Percentiles rank a stretch among this genome's conserved stretches.
phyloP scores from a whole-genome alignment of 2,113 vertebrate species.

The Myiagra hebetior region DNA sequence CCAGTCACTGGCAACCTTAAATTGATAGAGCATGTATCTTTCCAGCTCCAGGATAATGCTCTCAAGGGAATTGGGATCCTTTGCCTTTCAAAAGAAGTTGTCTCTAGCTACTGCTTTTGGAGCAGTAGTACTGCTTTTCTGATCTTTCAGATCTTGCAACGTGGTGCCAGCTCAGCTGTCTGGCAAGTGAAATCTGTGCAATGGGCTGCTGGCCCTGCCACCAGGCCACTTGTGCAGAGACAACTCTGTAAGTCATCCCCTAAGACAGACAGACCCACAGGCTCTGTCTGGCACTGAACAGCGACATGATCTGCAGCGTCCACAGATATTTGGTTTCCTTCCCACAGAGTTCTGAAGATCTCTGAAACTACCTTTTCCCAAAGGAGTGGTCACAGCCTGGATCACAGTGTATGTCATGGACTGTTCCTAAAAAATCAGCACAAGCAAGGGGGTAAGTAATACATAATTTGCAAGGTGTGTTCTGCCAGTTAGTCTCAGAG shows the following conservation, averaged over 20 bases:
- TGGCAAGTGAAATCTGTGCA: background rate
- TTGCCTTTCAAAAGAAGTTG: background rate
- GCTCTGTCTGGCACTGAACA: accelerated
- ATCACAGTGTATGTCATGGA: background rate
- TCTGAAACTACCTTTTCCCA: background rate
- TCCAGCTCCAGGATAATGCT: background rate
- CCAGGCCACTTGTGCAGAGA: background rate
- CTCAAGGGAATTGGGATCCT: background rate
- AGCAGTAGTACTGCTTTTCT: background rate
- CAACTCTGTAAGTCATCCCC: background rate
- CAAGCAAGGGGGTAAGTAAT: accelerated
- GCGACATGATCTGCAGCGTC: background rate
- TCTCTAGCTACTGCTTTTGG: background rate
- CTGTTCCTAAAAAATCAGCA: background rate
- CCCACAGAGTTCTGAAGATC: background rate
- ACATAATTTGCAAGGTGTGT: background rate
- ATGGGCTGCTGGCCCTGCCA: background rate
- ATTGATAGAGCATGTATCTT: accelerated
- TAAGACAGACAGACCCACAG: too few species aligned
- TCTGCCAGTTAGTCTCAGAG: background rate
- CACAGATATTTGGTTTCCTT: background rate
- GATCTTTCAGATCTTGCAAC: background rate
- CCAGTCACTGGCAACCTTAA: background rate
- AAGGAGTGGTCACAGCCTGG: background rate
- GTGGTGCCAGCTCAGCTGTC: background rate